phyloP scores from a whole-genome alignment of 2,113 vertebrate genomes.

The Leptocoma aspasia region DNA sequence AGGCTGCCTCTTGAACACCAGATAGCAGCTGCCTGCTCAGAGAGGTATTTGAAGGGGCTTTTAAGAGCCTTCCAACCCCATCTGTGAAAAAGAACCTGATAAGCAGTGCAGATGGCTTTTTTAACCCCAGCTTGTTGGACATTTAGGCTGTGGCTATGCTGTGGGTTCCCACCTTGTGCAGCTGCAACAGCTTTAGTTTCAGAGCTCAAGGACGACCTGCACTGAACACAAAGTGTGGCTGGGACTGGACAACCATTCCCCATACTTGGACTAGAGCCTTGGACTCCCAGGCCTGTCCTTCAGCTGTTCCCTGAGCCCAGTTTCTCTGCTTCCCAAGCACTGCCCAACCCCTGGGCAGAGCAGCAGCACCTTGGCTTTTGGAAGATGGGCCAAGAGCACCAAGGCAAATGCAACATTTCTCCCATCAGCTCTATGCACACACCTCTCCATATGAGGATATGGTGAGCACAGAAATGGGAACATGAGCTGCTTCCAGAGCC shows the following conservation, averaged over 20 bases:
- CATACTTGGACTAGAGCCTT: background rate
- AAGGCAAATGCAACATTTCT: background rate
- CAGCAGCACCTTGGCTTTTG: background rate
- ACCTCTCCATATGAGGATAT: background rate
- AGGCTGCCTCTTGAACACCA: background rate
- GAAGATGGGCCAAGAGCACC: background rate
- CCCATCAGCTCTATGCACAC: rapidly evolving
- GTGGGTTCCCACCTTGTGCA: background rate
- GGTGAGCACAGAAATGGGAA: background rate
- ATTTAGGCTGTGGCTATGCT: rapidly evolving
- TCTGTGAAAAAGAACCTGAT: background rate
- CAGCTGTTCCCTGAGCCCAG: background rate
- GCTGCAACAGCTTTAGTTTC: background rate
- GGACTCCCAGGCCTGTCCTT: background rate
- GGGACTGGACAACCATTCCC: background rate
- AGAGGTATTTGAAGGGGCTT: slow-evolving; percentile 11
- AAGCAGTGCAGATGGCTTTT: background rate
- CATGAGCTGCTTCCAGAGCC: background rate
- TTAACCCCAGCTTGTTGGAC: background rate
- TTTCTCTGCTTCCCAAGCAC: background rate
- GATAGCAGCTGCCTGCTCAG: background rate
- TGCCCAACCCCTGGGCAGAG: background rate
- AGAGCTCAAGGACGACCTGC: background rate
- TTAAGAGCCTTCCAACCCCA: background rate
- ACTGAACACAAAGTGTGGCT: background rate